Percentiles rank a stretch among this genome's conserved stretches.
Conservation (phyloP, 2,113 vertebrate genomes). For the Tyto alba region DNA sequence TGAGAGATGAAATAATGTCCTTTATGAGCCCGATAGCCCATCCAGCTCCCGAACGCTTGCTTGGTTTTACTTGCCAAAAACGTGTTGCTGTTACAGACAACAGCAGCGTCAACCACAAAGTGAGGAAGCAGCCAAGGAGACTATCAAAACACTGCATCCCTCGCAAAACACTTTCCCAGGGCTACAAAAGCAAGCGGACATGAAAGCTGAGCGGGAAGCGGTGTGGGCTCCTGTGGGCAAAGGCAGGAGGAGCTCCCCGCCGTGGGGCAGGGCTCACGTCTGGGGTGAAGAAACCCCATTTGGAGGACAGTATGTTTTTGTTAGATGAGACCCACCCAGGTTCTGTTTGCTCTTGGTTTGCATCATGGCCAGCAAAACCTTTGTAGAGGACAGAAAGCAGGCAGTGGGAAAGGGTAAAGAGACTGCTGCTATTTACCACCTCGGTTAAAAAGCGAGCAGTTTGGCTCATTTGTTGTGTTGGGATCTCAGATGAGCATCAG, state of each 20-base stretch:
- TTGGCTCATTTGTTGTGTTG: not conserved
- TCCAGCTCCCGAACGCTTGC: not conserved
- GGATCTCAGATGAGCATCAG: not conserved
- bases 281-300: slow-evolving; percentile 6
- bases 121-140: not conserved
- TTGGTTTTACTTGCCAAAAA: not conserved
- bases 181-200: slow-evolving; percentile 28
- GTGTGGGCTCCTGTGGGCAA: not conserved
- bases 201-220: not conserved
- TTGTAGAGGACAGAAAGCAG: not conserved
- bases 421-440: not conserved
- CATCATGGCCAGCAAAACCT: not conserved
- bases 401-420: not conserved
- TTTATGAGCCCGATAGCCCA: accelerated
- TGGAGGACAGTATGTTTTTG: not conserved
- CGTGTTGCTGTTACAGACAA: slow-evolving; percentile 20
- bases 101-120: not conserved
- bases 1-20: not conserved
- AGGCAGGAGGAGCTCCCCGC: not conserved
- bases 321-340: not conserved
- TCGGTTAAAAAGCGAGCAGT: not conserved
- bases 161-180: not conserved
- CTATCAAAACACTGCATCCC: slow-evolving; percentile 6
- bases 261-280: not conserved
- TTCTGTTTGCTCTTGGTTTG: not conserved